Evolutionary conservation across 2,113 vertebrate genomes (phyloP), one percentile per base, ranked within the genome.

Genomic region (Tympanuchus pallidicinctus): DNA sequence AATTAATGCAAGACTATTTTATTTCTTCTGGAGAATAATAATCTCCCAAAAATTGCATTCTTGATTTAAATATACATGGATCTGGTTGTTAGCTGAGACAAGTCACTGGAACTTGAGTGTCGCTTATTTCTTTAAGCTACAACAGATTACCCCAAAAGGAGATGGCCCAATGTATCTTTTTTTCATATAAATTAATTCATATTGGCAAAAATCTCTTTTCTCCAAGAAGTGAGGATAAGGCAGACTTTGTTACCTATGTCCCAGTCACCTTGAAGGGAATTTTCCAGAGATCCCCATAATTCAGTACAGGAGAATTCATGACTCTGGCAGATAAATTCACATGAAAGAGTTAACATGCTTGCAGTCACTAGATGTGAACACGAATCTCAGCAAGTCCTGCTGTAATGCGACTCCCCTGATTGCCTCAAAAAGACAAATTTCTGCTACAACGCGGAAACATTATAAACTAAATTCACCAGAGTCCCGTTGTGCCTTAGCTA

Each of bases 391-490:
- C 70, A 65, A 90, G 91, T 88, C 95, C 93, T 88, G 96, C 94
- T 96, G 95, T 97, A 96, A 95, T 94, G 95, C 2, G 77, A 77
- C 93, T 96, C 96, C 97, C 95, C 89, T 88, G 86, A 95, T 94
- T 92, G 86, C 93, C 91, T 94, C 90, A 92, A 92, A 96, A 95
- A 93, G 93, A 95, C 90, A 86, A 95, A 95, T 96, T 91, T 90
- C 96, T 86, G 66, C 78, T 93, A 82, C 92, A 94, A 93, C 70
- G 72, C 11, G 19, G 93, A 95, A 95, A 87, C 72, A 90, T 88
- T 96, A 96, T 94, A 93, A 97, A 94, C 86, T 93, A 89, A 96
- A 96, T 96, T 87, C 93, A 94, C 93, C 73, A 96, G 93, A 94
- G 91, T 88, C 83, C 86, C 82, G 73, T 96, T 95, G 88, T 89